These are phyloP conservation scores for Amphimedon queenslandica DNA, from an alignment of 37 sponge, comb jelly and placozoan genomes.

Conservation along the genomic window DNA sequence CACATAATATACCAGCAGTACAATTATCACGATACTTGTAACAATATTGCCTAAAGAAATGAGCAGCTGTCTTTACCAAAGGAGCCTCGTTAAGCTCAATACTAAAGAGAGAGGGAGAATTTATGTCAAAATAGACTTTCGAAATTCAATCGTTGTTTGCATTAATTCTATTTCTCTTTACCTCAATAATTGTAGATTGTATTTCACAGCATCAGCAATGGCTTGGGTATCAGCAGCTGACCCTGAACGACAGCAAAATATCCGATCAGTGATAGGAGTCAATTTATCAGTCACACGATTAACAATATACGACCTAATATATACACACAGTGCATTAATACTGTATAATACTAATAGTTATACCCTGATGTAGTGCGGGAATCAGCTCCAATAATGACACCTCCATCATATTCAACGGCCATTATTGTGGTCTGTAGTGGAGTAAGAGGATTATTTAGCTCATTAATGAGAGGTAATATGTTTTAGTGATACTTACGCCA, in stretches of 20 bases:
- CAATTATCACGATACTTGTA: slow-evolving; percentile 79
- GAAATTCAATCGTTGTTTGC: not conserved
- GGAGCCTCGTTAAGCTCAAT: slow-evolving; percentile 70
- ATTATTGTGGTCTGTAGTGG: slow-evolving; percentile 96
- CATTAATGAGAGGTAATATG: too few species aligned
- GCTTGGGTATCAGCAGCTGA: slow-evolving; percentile 97
- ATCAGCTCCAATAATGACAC: slow-evolving; percentile 96
- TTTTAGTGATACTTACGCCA: not conserved
- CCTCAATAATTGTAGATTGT: slow-evolving; percentile 78
- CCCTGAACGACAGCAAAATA: slow-evolving; percentile 98
- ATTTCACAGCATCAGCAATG: slow-evolving; percentile 84
- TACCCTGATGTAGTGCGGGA: slow-evolving; percentile 92
- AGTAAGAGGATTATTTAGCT: too few species aligned
- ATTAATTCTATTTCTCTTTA: slow-evolving; percentile 1
- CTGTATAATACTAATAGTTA: not conserved
- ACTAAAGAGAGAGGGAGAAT: slow-evolving; percentile 33
- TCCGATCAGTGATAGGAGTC: slow-evolving; percentile 80
- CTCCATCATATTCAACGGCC: slow-evolving; percentile 96
- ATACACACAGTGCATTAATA: not conserved
- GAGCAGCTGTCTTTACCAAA: slow-evolving; percentile 81
- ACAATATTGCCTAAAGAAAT: slow-evolving; percentile 79
- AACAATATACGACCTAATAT: slow-evolving; percentile 68
- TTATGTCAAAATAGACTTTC: too few species aligned
- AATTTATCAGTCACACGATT: slow-evolving; percentile 98
- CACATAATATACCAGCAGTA: slow-evolving; percentile 93